Conservation (phyloP, 2,113 vertebrate genomes). For the Ophiodon elongatus region DNA sequence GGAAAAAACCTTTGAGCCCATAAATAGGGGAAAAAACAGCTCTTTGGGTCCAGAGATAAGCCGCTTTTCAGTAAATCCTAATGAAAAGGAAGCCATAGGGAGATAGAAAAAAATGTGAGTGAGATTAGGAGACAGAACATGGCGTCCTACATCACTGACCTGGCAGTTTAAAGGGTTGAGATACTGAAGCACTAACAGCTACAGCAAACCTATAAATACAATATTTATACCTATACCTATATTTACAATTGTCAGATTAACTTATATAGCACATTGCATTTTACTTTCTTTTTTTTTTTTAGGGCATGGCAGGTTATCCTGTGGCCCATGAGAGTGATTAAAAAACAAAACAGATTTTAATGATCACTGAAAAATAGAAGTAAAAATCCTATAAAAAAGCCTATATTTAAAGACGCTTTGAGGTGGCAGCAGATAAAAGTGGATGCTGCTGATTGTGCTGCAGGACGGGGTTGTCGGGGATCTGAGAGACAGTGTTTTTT, state of each 20-base stretch:
- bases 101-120: conserved; percentile 29
- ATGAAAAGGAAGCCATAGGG: conserved; percentile 50
- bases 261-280: not conserved
- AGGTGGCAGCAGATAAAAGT: conserved; percentile 6
- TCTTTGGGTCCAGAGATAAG: conserved; percentile 66
- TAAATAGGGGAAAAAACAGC: conserved; percentile 60
- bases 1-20: conserved; percentile 32
- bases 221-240: too few species aligned
- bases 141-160: conserved; percentile 45
- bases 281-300: not conserved
- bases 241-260: not conserved
- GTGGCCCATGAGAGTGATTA: not conserved
- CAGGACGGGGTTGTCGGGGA: not conserved
- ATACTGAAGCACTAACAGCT: not conserved
- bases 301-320: not conserved
- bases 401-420: not conserved
- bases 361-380: not conserved
- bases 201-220: not conserved
- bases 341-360: not conserved
- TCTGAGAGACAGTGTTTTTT: conserved; percentile 51
- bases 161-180: conserved; percentile 15
- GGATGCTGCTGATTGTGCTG: conserved; percentile 21
- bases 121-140: conserved; percentile 58
- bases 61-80: conserved; percentile 75
- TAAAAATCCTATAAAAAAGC: too few species aligned